Evolutionary conservation across 2,113 vertebrate genomes (phyloP).

Genomic region (Mus musculus): DNA sequence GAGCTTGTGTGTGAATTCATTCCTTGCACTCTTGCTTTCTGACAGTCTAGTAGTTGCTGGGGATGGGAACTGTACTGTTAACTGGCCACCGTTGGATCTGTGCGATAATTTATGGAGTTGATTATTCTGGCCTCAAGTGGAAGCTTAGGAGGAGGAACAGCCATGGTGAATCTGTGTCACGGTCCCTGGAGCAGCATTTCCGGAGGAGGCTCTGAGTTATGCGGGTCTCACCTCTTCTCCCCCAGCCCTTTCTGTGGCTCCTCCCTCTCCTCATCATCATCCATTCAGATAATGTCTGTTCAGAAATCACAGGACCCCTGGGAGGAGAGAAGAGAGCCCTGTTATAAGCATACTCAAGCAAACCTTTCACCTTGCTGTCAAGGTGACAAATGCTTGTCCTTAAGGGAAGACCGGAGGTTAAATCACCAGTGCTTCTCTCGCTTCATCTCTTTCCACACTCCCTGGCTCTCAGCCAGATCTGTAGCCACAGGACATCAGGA

Average conservation of each 20-base stretch:
- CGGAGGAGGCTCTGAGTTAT: constrained; percentile 69
- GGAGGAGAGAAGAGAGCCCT: constrained; percentile 64
- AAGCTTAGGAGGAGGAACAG: background rate
- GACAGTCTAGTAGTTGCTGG: constrained; percentile 46
- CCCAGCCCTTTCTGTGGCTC: constrained; percentile 26
- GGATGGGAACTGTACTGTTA: constrained; percentile 34
- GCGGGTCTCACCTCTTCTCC: constrained; percentile 57
- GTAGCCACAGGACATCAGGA: constrained; percentile 65
- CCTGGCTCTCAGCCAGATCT: constrained; percentile 67
- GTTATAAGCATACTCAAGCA: constrained; percentile 74
- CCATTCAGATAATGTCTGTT: constrained; percentile 67
- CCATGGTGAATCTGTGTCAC: constrained; percentile 65
- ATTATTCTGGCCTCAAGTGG: constrained; percentile 64
- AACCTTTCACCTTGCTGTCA: constrained; percentile 85
- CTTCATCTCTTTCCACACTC: constrained; percentile 54
- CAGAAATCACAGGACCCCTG: constrained; percentile 37
- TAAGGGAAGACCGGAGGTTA: constrained; percentile 85
- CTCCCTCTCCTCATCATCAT: constrained; percentile 57
- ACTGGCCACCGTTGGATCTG: constrained; percentile 44
- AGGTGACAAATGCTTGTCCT: constrained; percentile 87
- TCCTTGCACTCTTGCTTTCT: background rate
- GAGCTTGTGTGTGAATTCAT: background rate
- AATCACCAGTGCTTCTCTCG: constrained; percentile 82
- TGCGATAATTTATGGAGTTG: constrained; percentile 56
- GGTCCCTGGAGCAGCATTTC: constrained; percentile 54